Base-by-base conservation (phyloP, 2,888 invertebrate species). In the Cryptophagus acutangulus region DNA sequence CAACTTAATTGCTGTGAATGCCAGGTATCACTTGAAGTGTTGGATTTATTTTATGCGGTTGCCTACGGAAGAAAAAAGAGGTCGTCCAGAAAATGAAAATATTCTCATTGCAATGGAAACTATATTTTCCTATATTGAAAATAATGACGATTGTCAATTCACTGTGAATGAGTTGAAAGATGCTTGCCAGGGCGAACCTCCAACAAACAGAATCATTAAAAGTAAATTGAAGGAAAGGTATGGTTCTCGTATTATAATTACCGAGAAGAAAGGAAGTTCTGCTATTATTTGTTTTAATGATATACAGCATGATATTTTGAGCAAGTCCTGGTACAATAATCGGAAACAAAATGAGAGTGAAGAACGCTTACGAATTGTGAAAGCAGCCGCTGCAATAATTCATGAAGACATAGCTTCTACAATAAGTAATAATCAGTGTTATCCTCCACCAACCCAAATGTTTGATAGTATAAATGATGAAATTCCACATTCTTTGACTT, bases 361-460 rank as follows among this genome's bases (percentile, higher is more conserved):
- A 59, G 61, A 65, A 55, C 33, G 50, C 2, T 31, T 60, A 44
- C 38, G 60, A 41, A 62, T 63, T 55, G 54, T 65, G 48, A 57
- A 64, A 60, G 57, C 59, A 56, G 64, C 64, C 38, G 62, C 62
- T 38, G 58, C 59, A 36, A 63, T 65, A 52, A 56, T 64, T 58
- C 55, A 57, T 37, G 61, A 65, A 60, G 63, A 66, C 43, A 65
- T 65, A 28, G 44, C 57, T 54, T 50, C 59, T 45, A 49, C 54
- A 40, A 43, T 58, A 46, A 54, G 60, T 52, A 58, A 62, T 50
- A 62, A 51, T 24, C 50, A 58, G 39, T 45, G 52, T 38, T 65
- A 61, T 59, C 55, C 59, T 51, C 55, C 61, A 51, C 55, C 61
- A 17, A 56, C 43, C 56, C 53, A 59, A 58, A 63, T 54, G 57